A percentile compares a stretch with the other conserved stretches of the same genome.
Evolutionary conservation across 2,113 vertebrate genomes (phyloP).

Genomic region (Phalacrocorax brasilianus): DNA sequence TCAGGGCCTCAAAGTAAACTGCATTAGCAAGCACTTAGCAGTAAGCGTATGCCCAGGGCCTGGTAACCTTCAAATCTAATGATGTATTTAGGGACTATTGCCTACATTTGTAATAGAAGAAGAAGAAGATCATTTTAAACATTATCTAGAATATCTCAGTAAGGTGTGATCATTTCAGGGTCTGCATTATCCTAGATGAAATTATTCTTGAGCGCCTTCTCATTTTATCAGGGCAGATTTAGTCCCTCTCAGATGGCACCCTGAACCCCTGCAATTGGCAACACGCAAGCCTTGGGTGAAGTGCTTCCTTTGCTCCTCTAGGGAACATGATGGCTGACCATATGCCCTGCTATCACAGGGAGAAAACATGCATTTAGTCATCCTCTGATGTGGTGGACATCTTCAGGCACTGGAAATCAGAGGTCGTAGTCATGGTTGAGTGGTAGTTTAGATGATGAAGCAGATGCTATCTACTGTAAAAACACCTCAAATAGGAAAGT

Average conservation of each 20-base stretch:
- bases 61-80: neutral
- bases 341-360: neutral
- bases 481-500: neutral
- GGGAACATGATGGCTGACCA: neutral
- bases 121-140: neutral
- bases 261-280: neutral
- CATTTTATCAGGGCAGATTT: neutral
- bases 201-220: neutral
- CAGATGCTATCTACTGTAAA: neutral
- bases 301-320: neutral
- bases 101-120: neutral
- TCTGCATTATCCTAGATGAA: neutral
- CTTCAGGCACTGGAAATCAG: neutral
- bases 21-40: neutral
- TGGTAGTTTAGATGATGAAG: neutral
- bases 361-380: neutral
- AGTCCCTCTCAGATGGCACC: neutral
- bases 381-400: neutral
- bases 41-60: neutral
- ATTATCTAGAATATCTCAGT: neutral
- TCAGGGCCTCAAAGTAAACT: neutral
- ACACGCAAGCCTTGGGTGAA: neutral
- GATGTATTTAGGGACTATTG: neutral
- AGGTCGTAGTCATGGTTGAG: neutral
- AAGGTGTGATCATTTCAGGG: neutral